These are phyloP conservation scores for Pachypsylla venusta DNA, from an alignment of 1,140 invertebrate genomes.

Conservation along the genomic window DNA sequence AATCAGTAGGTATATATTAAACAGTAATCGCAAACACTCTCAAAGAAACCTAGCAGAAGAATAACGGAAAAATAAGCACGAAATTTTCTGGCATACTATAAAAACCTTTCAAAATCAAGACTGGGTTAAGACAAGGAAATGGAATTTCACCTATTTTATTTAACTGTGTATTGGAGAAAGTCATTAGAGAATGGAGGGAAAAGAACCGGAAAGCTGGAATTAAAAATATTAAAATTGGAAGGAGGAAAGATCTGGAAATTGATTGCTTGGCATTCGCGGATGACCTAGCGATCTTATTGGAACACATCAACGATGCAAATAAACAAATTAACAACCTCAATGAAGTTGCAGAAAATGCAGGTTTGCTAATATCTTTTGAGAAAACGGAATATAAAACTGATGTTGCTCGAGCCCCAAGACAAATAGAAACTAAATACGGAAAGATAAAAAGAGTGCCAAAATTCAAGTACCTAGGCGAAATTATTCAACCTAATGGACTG, in stretches of 20 bases:
- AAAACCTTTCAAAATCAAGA: too few relatives aligned
- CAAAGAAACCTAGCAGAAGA: too few relatives aligned
- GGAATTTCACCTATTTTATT: conserved; percentile 11
- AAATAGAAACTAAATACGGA: conserved; percentile 11
- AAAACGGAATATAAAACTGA: conserved; percentile 1
- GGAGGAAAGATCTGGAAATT: not conserved
- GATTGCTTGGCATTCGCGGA: conserved; percentile 10
- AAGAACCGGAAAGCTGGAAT: not conserved
- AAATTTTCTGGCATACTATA: too few relatives aligned
- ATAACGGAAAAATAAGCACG: too few relatives aligned
- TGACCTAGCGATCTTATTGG: conserved; percentile 8
- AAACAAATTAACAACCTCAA: conserved; percentile 10
- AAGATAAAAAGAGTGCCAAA: too few relatives aligned
- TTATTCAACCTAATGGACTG: not conserved
- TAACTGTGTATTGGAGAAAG: conserved; percentile 13
- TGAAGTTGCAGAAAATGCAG: conserved; percentile 1
- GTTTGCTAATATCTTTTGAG: conserved; percentile 5
- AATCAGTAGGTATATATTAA: too few relatives aligned
- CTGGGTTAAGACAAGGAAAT: conserved; percentile 13
- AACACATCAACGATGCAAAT: not conserved
- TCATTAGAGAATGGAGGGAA: conserved; percentile 10
- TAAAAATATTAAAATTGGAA: conserved; percentile 8
- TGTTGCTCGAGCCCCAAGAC: not conserved
- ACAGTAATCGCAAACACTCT: too few relatives aligned
- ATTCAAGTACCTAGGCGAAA: conserved; percentile 3